Conservation (phyloP, 2,113 vertebrate genomes). For the Ptilonorhynchus violaceus region DNA sequence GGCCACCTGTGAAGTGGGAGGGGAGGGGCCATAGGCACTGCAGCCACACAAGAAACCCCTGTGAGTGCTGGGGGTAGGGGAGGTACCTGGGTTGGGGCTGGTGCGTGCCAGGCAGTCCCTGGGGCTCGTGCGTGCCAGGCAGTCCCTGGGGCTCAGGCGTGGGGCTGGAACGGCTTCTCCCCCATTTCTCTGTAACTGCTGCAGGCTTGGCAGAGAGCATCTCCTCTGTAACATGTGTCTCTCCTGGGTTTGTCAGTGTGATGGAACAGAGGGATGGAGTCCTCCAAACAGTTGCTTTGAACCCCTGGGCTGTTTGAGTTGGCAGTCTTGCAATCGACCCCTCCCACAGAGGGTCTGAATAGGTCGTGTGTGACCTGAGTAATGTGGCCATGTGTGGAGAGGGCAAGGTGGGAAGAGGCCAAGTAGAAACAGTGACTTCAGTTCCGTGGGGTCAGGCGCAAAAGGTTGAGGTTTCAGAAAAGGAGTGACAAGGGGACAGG, state of each 20-base stretch:
- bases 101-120: background rate
- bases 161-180: background rate
- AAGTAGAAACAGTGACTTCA: background rate
- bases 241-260: background rate
- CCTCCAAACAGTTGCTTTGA: background rate
- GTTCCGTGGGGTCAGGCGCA: background rate
- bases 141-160: background rate
- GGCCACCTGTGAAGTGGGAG: background rate
- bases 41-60: background rate
- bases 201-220: background rate
- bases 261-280: background rate
- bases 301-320: background rate
- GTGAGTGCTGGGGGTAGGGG: background rate
- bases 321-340: too few relatives aligned
- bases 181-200: fast-evolving
- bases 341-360: background rate
- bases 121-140: background rate
- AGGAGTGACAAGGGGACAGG: background rate
- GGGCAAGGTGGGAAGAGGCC: fast-evolving
- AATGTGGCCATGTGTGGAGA: fast-evolving
- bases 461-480: background rate
- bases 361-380: background rate
- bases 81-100: background rate
- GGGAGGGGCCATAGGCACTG: fast-evolving
- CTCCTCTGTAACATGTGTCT: fast-evolving